Evolutionary conservation across 2,888 invertebrate species (phyloP).

Genomic region (Acheta domesticus): DNA sequence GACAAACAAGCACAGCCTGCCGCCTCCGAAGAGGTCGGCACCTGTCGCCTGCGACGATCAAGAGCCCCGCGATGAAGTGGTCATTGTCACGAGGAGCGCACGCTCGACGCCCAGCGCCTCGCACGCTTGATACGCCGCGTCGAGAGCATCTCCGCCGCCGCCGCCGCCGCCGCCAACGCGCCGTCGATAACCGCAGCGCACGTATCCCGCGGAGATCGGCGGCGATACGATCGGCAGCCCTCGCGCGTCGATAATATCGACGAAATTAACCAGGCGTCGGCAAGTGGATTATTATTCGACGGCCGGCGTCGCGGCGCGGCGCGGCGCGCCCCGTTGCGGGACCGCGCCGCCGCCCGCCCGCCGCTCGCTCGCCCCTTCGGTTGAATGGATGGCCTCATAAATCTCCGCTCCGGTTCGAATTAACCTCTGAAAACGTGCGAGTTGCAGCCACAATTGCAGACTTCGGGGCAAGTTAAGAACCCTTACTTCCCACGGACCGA

Average conservation of each 20-base stretch:
- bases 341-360: not conserved
- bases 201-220: not conserved
- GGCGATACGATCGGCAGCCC: not conserved
- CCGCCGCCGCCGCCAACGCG: too few species aligned
- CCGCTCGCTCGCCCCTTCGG: too few species aligned
- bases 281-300: not conserved
- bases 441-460: not conserved
- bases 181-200: not conserved
- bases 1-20: too few species aligned
- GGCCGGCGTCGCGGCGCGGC: not conserved
- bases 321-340: not conserved
- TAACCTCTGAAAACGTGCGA: not conserved
- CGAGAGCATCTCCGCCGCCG: too few species aligned
- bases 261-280: not conserved
- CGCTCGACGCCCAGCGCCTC: too few species aligned
- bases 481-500: too few species aligned
- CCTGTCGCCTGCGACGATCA: too few species aligned
- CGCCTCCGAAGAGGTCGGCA: too few species aligned
- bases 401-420: not conserved
- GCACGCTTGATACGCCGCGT: too few species aligned
- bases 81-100: too few species aligned
- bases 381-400: not conserved
- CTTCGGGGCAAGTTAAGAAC: not conserved
- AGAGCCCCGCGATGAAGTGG: too few species aligned
- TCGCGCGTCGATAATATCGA: not conserved